phyloP scores from a whole-genome alignment of 1,140 invertebrate genomes.

The Formica selysi region DNA sequence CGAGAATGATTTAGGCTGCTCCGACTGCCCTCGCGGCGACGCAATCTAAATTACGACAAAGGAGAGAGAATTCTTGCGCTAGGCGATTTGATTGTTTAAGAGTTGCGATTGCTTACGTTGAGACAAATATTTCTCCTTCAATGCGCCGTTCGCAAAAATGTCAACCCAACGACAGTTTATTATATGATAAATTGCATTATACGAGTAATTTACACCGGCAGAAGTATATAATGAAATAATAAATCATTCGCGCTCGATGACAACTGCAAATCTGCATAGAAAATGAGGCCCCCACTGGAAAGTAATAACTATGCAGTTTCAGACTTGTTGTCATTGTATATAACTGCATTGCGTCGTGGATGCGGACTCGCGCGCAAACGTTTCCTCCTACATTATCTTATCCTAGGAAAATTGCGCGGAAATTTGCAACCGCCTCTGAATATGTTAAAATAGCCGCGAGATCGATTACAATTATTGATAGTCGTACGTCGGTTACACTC shows the following conservation, averaged over 20 bases:
- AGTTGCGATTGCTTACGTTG: neutral
- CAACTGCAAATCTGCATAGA: conserved; percentile 54
- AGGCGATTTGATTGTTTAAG: conserved; percentile 27
- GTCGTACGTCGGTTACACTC: conserved; percentile 60
- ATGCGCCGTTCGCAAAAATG: conserved; percentile 19
- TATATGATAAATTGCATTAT: conserved; percentile 47
- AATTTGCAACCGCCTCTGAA: conserved; percentile 30
- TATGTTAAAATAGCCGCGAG: conserved; percentile 23
- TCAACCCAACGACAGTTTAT: conserved; percentile 29
- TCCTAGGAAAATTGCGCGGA: conserved; percentile 40
- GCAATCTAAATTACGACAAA: conserved; percentile 48
- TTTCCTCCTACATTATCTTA: conserved; percentile 32
- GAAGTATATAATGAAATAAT: conserved; percentile 54
- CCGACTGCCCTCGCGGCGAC: conserved; percentile 26
- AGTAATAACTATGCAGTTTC: conserved; percentile 41
- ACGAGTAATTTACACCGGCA: conserved; percentile 39
- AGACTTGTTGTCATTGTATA: conserved; percentile 26
- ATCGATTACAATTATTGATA: conserved; percentile 73
- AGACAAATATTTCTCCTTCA: neutral
- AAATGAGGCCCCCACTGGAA: conserved; percentile 46
- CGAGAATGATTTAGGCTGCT: conserved; percentile 50
- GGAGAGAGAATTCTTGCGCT: neutral
- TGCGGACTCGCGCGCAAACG: neutral
- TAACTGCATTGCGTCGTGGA: neutral
- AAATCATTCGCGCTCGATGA: conserved; percentile 55